Evolutionary conservation across 1,140 invertebrate species (phyloP), one percentile per base, ranked within the genome.

Genomic region (Drosophila tropicalis): DNA sequence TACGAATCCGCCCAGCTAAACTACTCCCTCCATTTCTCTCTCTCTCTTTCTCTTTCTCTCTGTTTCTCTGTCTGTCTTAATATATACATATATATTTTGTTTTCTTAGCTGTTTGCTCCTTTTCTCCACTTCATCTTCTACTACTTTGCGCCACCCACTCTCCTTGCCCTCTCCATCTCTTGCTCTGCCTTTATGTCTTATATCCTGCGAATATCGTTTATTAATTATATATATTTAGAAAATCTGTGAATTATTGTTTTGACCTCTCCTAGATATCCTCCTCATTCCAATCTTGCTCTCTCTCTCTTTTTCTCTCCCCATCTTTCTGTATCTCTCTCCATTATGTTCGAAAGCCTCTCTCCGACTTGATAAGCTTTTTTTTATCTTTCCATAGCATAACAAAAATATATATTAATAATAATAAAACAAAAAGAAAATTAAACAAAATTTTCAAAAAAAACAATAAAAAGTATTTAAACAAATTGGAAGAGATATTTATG

Each of bases 291-390:
- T 63, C 76, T 67, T 62, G 47, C 12, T 61, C 47, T 22, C 70
- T 25, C 61, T 61, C 15, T 67, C 32, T 75, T 44, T 74, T 47
- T 67, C 56, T 61, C 71, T 61, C 58, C 29, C 29, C 29, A 29
- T 62, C 40, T 54, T 12, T 54, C 15, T 29, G 25, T 29, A 13
- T 29, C 54, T 29, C 12, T 9, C 56, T 9, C n/a, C 62, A 51
- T 22, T 19, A 19, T 22, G 19, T 73, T 65, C 55, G 71, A 75
- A 65, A 67, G 67, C 74, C 81, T 78, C 62, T 69, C 56, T 51
- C 57, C 41, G 25, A 87, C 69, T 70, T 76, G 44, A 65, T 76
- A 85, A 81, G 79, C 74, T 76, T 76, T 77, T 79, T 77, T 47
- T 47, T 66, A 76, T 76, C 66, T 76, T 61, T 76, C 73, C 73